Evolutionary conservation across 2,888 invertebrate genomes (phyloP).

Genomic region (Agonopterix arenella): DNA sequence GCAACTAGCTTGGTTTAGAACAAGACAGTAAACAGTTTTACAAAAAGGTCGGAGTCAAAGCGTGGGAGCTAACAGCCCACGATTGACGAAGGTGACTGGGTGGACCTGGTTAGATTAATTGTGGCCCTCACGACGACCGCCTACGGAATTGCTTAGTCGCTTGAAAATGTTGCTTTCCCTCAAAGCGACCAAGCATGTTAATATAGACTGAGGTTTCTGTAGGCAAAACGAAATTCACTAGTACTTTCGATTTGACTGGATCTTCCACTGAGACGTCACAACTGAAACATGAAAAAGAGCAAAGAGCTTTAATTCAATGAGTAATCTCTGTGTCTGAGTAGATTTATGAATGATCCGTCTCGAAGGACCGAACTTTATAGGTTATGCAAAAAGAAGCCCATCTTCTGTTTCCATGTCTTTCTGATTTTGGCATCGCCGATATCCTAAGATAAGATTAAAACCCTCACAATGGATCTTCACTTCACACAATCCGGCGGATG

Average conservation of each 20-base stretch:
- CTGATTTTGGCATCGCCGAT: background rate
- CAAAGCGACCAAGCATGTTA: constrained; percentile 1
- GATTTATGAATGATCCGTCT: too few species aligned
- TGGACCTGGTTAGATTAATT: constrained; percentile 50
- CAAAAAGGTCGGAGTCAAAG: constrained; percentile 50
- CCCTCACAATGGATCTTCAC: constrained; percentile 17
- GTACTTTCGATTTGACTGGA: too few species aligned
- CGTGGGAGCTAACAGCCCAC: constrained; percentile 57
- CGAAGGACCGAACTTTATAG: background rate
- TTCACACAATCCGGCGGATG: constrained; percentile 60
- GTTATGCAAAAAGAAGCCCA: background rate
- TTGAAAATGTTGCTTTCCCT: constrained; percentile 23
- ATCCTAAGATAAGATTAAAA: constrained; percentile 2
- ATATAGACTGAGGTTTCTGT: background rate
- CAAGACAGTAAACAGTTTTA: constrained; percentile 42
- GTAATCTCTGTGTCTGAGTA: too few species aligned
- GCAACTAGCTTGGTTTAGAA: constrained; percentile 38
- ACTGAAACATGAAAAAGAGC: too few species aligned
- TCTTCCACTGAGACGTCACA: too few species aligned
- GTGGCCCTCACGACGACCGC: constrained; percentile 40
- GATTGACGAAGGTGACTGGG: constrained; percentile 40
- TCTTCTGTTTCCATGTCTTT: background rate
- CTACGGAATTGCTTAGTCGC: constrained; percentile 30
- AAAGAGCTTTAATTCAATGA: too few species aligned
- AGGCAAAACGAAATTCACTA: too few species aligned